These are phyloP conservation scores for Piliocolobus tephrosceles DNA, from an alignment of 2,113 vertebrate genomes.

Conservation along the genomic window DNA sequence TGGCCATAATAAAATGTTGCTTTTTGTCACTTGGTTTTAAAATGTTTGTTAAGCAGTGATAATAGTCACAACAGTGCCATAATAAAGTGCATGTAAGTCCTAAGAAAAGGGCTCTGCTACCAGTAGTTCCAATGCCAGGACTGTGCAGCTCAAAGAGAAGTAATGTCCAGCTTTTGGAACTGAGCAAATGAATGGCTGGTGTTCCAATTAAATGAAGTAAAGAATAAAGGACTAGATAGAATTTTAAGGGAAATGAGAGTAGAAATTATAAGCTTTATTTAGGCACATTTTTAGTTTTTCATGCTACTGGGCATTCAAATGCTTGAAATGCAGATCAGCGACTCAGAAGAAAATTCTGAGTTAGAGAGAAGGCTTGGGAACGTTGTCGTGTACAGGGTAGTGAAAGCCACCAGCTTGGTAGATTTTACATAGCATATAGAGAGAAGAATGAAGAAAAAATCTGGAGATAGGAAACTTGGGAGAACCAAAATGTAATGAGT, in stretches of 20 bases:
- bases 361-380: background rate
- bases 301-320: background rate
- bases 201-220: background rate
- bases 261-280: background rate
- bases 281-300: background rate
- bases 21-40: background rate
- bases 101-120: background rate
- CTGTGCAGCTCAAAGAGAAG: background rate
- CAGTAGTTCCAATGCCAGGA: background rate
- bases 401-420: background rate
- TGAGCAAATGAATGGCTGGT: background rate
- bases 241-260: background rate
- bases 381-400: background rate
- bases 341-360: background rate
- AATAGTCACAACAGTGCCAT: background rate
- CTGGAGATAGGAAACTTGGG: background rate
- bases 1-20: background rate
- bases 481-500: background rate
- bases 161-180: background rate
- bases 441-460: background rate
- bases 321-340: background rate
- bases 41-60: background rate
- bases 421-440: background rate
- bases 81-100: background rate
- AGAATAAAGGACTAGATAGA: background rate